Evolutionary conservation across 1,140 invertebrate genomes (phyloP).

Genomic region (Calliphora vicina): DNA sequence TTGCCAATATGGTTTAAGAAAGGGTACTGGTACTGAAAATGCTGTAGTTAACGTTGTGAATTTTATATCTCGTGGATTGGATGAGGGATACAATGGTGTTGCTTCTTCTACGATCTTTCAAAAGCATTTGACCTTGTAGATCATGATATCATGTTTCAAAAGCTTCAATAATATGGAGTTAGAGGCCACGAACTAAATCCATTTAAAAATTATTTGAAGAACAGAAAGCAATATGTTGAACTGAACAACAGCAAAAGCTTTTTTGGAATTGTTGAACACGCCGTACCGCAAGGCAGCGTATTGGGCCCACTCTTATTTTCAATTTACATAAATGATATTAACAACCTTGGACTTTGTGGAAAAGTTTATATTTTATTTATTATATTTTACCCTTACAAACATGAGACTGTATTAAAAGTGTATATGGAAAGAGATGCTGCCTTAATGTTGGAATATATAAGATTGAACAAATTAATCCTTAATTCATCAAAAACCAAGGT

Average conservation of each 20-base stretch:
- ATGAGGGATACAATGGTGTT: background rate
- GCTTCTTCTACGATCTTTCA: background rate
- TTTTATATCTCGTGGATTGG: background rate
- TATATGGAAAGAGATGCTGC: slow-evolving; percentile 14
- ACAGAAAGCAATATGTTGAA: background rate
- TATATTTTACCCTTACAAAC: background rate
- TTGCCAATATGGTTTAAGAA: background rate
- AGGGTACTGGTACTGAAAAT: background rate
- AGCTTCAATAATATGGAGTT: background rate
- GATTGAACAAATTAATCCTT: background rate
- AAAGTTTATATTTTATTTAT: background rate
- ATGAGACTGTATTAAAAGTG: background rate
- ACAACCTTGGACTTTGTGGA: background rate
- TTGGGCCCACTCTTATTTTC: background rate
- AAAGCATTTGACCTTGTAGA: background rate
- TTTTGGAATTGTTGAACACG: background rate
- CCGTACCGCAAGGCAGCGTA: background rate
- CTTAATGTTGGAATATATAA: background rate
- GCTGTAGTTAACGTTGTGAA: background rate
- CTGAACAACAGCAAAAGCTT: background rate
- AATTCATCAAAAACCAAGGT: background rate
- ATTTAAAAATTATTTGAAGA: background rate
- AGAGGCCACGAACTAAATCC: background rate
- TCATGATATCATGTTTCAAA: background rate
- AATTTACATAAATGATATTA: background rate